Percentiles rank a stretch among this genome's conserved stretches.
Evolutionary conservation across 2,797 vertebrate species (phyloP).

Genomic region (Lepilemur ruficaudatus): DNA sequence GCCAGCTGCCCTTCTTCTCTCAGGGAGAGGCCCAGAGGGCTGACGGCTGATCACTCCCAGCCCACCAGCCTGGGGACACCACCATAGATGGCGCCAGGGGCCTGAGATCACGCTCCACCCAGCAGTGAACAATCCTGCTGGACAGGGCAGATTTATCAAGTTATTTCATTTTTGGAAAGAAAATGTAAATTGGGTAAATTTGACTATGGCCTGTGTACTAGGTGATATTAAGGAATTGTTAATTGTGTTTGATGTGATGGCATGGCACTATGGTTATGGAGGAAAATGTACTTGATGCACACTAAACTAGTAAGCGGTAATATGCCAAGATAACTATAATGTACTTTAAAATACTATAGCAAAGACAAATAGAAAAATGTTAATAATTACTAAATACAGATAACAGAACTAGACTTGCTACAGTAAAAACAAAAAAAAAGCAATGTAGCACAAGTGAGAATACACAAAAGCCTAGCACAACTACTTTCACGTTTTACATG

Average conservation of each 20-base stretch:
- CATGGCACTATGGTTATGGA: background rate
- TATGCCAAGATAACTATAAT: background rate
- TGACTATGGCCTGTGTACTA: background rate
- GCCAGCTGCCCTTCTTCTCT: conserved; percentile 54
- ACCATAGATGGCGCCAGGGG: background rate
- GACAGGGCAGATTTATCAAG: background rate
- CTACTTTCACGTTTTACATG: background rate
- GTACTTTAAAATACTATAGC: background rate
- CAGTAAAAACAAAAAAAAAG: conserved; percentile 17
- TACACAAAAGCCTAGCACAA: background rate
- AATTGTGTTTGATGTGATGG: background rate
- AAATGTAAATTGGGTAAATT: background rate
- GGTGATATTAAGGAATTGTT: background rate
- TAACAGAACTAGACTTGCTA: background rate
- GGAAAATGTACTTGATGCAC: background rate
- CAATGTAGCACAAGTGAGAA: background rate
- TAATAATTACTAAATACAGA: background rate
- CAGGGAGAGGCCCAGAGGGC: background rate
- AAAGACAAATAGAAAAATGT: conserved; percentile 15
- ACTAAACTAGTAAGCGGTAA: background rate
- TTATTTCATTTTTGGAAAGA: background rate
- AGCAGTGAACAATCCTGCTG: background rate
- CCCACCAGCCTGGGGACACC: background rate
- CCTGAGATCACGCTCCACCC: background rate
- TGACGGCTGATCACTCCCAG: background rate